Conservation (phyloP, 2,113 vertebrate genomes). For the Coreoperca whiteheadi region DNA sequence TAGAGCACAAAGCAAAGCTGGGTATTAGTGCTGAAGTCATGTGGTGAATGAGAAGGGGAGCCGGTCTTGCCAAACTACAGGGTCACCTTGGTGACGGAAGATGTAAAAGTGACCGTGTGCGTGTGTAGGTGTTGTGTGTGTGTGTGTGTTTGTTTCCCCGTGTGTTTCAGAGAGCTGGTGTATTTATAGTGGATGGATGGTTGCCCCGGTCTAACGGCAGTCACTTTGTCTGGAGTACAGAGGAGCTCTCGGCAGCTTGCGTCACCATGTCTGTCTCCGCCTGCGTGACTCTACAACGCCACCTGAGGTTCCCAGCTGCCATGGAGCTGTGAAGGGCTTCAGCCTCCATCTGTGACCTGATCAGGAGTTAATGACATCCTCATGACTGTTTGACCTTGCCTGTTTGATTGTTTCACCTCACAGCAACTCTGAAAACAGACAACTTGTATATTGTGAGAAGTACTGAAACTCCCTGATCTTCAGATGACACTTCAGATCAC, state of each 20-base stretch:
- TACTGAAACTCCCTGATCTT: background rate
- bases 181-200: conserved; percentile 34
- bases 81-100: conserved; percentile 69
- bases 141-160: conserved; percentile 29
- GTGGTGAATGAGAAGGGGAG: conserved; percentile 53
- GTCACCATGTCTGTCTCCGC: conserved; percentile 45
- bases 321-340: conserved; percentile 17
- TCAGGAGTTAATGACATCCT: conserved; percentile 30
- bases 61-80: conserved; percentile 35
- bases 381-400: conserved; percentile 32
- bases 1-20: conserved; percentile 62
- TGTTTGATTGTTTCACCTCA: background rate
- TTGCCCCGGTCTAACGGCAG: conserved; percentile 26
- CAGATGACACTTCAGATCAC: background rate
- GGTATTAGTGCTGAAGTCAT: conserved; percentile 37
- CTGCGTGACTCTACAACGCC: conserved; percentile 33
- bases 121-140: conserved; percentile 43
- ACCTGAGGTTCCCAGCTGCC: conserved; percentile 54
- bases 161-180: conserved; percentile 21
- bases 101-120: conserved; percentile 54
- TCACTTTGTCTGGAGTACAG: conserved; percentile 54
- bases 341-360: conserved; percentile 59
- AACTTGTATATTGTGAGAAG: background rate
- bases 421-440: background rate
- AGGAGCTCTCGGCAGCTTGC: conserved; percentile 47